Conservation (phyloP, 2,797 vertebrate species). For the Podarcis siculus region DNA sequence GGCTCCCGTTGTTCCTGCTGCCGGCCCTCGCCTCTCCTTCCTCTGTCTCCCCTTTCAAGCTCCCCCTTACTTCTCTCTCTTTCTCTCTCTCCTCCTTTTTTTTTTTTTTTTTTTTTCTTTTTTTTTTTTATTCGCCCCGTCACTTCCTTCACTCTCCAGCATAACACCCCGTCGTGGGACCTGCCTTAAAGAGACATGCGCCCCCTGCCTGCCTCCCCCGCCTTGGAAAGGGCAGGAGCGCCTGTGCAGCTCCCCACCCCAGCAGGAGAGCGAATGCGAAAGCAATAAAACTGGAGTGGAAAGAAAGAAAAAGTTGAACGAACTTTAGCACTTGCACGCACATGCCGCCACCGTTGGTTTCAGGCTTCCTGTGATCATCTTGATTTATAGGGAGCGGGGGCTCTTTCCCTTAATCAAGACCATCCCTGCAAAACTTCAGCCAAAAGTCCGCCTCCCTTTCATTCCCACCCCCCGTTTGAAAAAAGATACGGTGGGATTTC, state of each 20-base stretch:
- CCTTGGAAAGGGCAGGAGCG: not conserved
- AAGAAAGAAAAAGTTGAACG: not conserved
- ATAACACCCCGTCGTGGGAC: constrained; percentile 70
- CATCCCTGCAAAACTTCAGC: accelerated
- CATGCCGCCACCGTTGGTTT: not conserved
- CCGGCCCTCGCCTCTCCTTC: not conserved
- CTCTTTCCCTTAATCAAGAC: not conserved
- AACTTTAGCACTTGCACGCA: not conserved
- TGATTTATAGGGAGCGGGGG: accelerated
- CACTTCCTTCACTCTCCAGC: constrained; percentile 89
- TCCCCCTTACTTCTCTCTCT: not conserved
- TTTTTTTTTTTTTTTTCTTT: constrained; percentile 45
- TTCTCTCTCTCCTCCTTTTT: not conserved
- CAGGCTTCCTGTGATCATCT: not conserved
- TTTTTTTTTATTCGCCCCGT: constrained; percentile 80
- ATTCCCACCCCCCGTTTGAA: accelerated
- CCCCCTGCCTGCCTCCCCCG: constrained; percentile 73
- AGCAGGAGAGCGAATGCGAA: not conserved
- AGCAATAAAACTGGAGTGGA: not conserved
- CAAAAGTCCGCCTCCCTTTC: too few relatives aligned
- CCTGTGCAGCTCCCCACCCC: constrained; percentile 66
- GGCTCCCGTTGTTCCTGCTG: too few relatives aligned
- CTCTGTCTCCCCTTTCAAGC: not conserved
- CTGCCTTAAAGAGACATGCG: constrained; percentile 78
- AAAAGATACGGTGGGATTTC: not conserved